Evolutionary conservation across 2,113 vertebrate genomes (phyloP).

Genomic region (Bucco capensis): DNA sequence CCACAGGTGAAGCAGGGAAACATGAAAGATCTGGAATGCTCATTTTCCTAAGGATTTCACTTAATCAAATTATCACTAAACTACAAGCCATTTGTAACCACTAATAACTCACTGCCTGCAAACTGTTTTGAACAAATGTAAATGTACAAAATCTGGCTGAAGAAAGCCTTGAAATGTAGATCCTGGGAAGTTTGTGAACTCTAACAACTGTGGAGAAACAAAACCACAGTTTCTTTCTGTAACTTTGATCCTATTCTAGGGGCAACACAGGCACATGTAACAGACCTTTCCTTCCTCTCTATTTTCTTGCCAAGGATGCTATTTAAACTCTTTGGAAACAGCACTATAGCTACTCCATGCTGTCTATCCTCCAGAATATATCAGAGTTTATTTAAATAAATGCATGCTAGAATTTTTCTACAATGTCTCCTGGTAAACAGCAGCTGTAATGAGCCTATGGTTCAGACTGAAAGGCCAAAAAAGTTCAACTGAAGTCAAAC

Average conservation of each 20-base stretch:
- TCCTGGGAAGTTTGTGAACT: slow-evolving; percentile 40
- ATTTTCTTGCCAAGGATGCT: slow-evolving; percentile 23
- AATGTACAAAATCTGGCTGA: slow-evolving; percentile 9
- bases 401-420: background rate
- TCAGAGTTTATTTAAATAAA: background rate
- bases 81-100: slow-evolving; percentile 26
- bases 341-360: background rate
- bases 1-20: background rate
- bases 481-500: background rate
- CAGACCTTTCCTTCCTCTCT: background rate
- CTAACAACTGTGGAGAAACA: slow-evolving; percentile 27
- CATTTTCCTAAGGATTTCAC: slow-evolving; percentile 34
- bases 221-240: slow-evolving; percentile 22
- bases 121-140: slow-evolving; percentile 42
- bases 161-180: slow-evolving; percentile 50
- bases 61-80: slow-evolving; percentile 37
- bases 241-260: slow-evolving; percentile 26
- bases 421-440: background rate
- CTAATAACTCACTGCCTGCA: slow-evolving; percentile 20
- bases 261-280: background rate
- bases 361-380: background rate
- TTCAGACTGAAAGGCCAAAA: background rate
- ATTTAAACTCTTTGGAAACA: background rate
- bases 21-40: background rate
- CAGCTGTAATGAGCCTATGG: fast-evolving